phyloP scores from a whole-genome alignment of 2,113 vertebrate species.

The Gracilinanus agilis region DNA sequence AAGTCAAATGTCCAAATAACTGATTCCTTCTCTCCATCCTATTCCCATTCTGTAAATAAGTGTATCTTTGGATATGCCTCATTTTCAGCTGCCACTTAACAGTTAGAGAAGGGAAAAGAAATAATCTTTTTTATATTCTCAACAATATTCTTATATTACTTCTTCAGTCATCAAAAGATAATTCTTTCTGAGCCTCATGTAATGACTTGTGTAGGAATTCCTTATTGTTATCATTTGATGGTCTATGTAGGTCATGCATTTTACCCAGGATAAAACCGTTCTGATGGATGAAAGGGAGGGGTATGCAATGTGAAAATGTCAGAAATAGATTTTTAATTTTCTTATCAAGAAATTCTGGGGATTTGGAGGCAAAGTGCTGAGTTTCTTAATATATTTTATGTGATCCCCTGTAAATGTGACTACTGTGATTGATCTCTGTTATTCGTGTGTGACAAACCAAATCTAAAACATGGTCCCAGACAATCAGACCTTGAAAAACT shows the following conservation, averaged over 20 bases:
- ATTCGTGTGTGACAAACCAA: neutral
- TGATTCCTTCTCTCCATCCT: rapidly evolving
- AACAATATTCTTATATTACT: neutral
- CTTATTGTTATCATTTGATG: neutral
- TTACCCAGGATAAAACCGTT: neutral
- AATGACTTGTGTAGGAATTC: neutral
- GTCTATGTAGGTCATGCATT: neutral
- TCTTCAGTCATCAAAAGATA: neutral
- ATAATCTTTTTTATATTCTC: rapidly evolving
- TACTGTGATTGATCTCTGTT: conserved; percentile 15
- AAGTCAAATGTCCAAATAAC: rapidly evolving
- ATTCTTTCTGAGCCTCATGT: conserved; percentile 13
- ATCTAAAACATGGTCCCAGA: neutral
- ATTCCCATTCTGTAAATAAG: rapidly evolving
- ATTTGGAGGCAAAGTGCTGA: conserved; percentile 5
- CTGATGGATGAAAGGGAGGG: neutral
- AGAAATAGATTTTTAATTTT: conserved; percentile 58
- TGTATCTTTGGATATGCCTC: rapidly evolving
- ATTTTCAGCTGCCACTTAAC: neutral
- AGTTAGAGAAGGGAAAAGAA: neutral
- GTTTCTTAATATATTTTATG: conserved; percentile 42
- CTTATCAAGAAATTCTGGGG: conserved; percentile 10
- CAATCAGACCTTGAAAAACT: neutral
- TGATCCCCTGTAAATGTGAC: neutral
- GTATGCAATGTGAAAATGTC: conserved; percentile 10